A percentile compares a stretch with the other conserved stretches of the same genome.
Conservation (phyloP, 64 coral and sea anemone species). For the Montipora sp. region DNA sequence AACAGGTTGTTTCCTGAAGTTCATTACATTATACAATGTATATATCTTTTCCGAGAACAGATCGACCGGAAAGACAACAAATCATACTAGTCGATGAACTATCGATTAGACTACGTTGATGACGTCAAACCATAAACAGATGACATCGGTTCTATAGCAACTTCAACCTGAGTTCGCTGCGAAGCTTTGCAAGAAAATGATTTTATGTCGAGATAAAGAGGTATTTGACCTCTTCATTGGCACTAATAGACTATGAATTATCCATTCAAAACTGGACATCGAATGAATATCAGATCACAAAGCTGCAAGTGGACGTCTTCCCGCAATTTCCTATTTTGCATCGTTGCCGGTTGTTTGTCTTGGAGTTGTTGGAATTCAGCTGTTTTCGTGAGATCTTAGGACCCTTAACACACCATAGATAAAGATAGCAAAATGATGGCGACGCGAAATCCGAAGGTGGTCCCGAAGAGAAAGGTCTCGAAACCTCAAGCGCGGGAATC, state of each 20-base stretch:
- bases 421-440: slow-evolving; percentile 76
- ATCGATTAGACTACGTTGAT: neutral
- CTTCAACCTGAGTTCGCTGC: neutral
- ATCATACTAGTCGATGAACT: neutral
- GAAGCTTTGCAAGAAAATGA: neutral
- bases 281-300: neutral
- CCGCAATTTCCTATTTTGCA: neutral
- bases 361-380: slow-evolving; percentile 45
- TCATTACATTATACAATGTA: neutral
- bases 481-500: slow-evolving; percentile 31
- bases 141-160: slow-evolving; percentile 60
- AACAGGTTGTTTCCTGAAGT: neutral
- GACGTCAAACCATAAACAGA: slow-evolving; percentile 75
- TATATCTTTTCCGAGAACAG: neutral
- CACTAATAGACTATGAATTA: too few species aligned
- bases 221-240: too few species aligned
- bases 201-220: too few species aligned
- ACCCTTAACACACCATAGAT: neutral
- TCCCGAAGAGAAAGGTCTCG: slow-evolving; percentile 59
- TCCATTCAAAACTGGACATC: too few species aligned
- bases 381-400: neutral
- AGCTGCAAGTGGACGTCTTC: neutral
- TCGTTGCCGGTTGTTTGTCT: slow-evolving; percentile 24
- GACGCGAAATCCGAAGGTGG: slow-evolving; percentile 78
- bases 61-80: neutral